Conservation (phyloP, 1,140 invertebrate genomes). For the Rhopalosiphum maidis region DNA sequence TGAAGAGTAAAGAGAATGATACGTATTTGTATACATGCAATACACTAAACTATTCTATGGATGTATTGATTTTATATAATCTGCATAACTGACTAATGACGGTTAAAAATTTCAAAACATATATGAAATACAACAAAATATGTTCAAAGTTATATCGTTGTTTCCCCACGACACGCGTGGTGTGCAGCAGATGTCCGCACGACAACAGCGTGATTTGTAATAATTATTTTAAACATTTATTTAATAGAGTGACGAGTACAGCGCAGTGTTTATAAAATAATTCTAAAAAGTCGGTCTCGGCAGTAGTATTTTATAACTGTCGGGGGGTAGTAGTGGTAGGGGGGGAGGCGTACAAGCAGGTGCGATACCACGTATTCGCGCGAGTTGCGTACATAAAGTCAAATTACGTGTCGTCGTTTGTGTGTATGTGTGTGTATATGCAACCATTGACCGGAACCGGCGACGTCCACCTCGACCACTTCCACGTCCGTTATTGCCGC, state of each 20-base stretch:
- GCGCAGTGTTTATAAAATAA: neutral
- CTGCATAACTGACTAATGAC: neutral
- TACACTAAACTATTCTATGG: too few relatives aligned
- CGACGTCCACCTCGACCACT: neutral
- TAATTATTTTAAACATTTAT: conserved; percentile 30
- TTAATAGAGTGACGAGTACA: neutral
- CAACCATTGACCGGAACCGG: conserved; percentile 28
- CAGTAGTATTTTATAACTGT: neutral
- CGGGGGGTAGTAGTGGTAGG: neutral
- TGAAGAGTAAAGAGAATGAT: too few relatives aligned
- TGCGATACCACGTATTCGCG: neutral
- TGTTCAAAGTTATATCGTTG: neutral
- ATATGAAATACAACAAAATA: neutral
- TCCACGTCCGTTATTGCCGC: neutral
- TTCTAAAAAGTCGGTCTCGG: neutral
- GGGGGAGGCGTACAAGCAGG: conserved; percentile 5
- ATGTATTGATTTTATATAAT: neutral
- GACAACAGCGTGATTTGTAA: conserved; percentile 42
- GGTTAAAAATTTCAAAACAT: neutral
- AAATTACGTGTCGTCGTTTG: neutral
- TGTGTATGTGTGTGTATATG: neutral
- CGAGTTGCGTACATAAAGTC: neutral
- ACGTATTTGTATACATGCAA: too few relatives aligned
- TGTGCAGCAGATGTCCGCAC: conserved; percentile 12
- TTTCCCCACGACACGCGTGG: neutral